phyloP scores from a whole-genome alignment of 1,140 invertebrate genomes.

The Wasmannia auropunctata region DNA sequence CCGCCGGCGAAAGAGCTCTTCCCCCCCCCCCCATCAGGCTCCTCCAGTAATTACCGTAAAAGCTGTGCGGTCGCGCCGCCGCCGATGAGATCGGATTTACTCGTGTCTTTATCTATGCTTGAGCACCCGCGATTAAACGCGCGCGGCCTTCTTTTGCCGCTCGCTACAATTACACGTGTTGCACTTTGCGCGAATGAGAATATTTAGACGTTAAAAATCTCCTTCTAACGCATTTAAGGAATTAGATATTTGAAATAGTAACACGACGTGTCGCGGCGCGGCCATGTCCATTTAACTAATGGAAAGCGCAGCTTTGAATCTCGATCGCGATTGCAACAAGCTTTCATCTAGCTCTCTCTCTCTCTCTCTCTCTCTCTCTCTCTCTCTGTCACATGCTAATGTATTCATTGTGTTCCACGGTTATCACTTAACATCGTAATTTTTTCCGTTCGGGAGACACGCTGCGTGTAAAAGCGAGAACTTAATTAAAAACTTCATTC shows the following conservation, averaged over 20 bases:
- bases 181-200: neutral
- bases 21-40: neutral
- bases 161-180: neutral
- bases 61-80: constrained; percentile 17
- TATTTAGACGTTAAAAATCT: neutral
- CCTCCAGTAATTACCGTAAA: constrained; percentile 50
- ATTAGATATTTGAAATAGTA: constrained; percentile 23
- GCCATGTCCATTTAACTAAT: constrained; percentile 9
- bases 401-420: neutral
- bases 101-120: neutral
- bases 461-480: neutral
- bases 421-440: neutral
- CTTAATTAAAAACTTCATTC: neutral
- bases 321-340: neutral
- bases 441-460: neutral
- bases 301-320: neutral
- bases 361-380: too few species aligned
- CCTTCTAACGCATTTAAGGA: neutral
- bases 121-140: constrained; percentile 16
- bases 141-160: neutral
- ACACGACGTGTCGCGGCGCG: neutral
- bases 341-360: too few species aligned
- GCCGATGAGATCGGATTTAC: constrained; percentile 24
- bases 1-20: constrained; percentile 20
- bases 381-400: neutral